Evolutionary conservation across 2,797 vertebrate genomes (phyloP).

Genomic region (Merluccius polli): DNA sequence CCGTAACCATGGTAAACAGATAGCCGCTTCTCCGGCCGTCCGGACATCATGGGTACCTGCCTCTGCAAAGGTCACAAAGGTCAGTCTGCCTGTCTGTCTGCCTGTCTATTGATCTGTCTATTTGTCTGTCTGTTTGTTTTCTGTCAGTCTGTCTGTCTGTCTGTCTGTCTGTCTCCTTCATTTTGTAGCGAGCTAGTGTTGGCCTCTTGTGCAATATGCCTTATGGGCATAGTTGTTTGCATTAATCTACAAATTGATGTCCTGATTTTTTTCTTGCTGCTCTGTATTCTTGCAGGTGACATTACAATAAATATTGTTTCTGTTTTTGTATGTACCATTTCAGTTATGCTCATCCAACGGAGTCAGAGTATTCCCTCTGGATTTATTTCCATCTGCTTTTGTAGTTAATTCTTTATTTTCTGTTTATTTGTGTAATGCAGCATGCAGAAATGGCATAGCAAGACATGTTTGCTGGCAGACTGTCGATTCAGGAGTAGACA

Average conservation of each 20-base stretch:
- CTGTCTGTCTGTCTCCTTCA: not conserved
- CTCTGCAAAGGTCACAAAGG: conserved; percentile 7
- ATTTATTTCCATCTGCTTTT: not conserved
- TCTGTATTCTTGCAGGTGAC: not conserved
- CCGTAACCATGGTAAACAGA: not conserved
- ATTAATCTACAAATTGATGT: too few species aligned
- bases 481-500: not conserved
- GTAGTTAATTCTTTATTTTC: not conserved
- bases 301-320: not conserved
- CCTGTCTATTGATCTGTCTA: not conserved
- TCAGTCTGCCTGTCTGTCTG: not conserved
- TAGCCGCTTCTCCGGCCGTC: not conserved
- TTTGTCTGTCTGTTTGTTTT: not conserved
- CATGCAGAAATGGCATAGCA: too few species aligned
- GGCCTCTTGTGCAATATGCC: not conserved
- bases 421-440: not conserved
- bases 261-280: not conserved
- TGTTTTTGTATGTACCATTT: not conserved
- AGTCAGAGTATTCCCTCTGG: not conserved
- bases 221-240: too few species aligned
- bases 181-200: not conserved
- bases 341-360: not conserved
- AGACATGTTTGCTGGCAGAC: not conserved
- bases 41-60: conserved; percentile 1
- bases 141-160: not conserved